These are phyloP conservation scores for Dicyrtomina minuta DNA, from an alignment of 2,888 invertebrate species.

Conservation along the genomic window DNA sequence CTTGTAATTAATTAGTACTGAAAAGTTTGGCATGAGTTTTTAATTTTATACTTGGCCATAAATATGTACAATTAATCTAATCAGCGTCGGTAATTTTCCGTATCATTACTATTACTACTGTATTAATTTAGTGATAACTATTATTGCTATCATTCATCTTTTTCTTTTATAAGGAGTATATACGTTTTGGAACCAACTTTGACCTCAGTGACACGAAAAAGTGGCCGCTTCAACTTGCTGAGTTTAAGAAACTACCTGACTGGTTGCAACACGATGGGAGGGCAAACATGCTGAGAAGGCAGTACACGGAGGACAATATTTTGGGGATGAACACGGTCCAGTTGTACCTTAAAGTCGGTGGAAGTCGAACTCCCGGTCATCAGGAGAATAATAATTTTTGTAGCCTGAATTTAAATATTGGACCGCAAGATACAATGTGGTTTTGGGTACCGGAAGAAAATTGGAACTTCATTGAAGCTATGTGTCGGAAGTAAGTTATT, in stretches of 20 bases:
- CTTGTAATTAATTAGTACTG: no score
- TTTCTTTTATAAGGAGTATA: no score
- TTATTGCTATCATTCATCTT: no score
- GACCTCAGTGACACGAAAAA: neutral
- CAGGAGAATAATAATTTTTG: no score
- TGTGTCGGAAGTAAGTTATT: constrained; percentile 59
- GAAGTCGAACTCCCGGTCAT: constrained; percentile 54
- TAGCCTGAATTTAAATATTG: constrained; percentile 63
- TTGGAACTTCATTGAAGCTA: constrained; percentile 60
- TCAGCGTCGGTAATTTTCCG: no score
- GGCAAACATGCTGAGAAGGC: constrained; percentile 4
- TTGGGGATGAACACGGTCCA: constrained; percentile 64
- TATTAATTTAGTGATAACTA: no score
- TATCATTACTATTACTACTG: no score
- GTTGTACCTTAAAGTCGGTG: constrained; percentile 61
- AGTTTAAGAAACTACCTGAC: constrained; percentile 8
- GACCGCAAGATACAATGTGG: constrained; percentile 65
- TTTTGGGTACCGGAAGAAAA: constrained; percentile 62
- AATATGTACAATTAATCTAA: no score
- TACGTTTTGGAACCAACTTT: constrained; percentile 9
- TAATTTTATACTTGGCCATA: no score
- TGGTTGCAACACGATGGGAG: neutral
- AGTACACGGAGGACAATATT: neutral
- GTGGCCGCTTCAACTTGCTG: constrained; percentile 2
- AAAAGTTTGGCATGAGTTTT: no score